Base-by-base conservation (phyloP, 2,113 vertebrate species). In the Microcebus griseorufus region DNA sequence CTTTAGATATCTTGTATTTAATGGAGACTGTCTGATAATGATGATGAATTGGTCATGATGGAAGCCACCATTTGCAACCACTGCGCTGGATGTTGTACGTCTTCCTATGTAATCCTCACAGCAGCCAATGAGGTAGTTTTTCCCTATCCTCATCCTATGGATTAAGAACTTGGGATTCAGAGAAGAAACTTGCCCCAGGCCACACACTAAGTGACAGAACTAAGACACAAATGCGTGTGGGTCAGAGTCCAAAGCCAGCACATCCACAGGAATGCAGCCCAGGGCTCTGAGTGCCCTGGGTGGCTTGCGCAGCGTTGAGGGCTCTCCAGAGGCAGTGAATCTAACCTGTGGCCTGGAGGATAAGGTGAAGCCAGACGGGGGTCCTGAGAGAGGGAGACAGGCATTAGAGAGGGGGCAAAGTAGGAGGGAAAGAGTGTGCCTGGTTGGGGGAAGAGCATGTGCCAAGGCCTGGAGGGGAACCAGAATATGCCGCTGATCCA, bases 241-340 rank as follows among this genome's bases (percentile, higher is more conserved):
- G 29, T 42, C 48, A 16, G 32, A 34, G 72, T 65, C 60, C 22
- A 22, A 60, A 27, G 64, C 64, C 84, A 45, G 10, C 18, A 34
- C 3, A 14, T 22, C 39, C 53, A 1, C 0, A 27, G 48, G 58
- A 60, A n/a, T 22, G 29, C 1, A 6, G 18, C 9, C 29, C 7
- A 53, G n/a, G 27, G 29, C 25, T 0, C 0, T 20, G 18, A 17
- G 55, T 1, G 12, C 64, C 18, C 17, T 34, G 42, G 11, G 62
- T 29, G 37, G 73, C 1, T 29, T 34, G 0, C 48, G 23, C 0
- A 25, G 25, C 0, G 17, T 34, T 2, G 1, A 10, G 18, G 34
- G 37, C 17, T 84, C 82, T 62, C 51, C 18, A 34, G 65, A 55
- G 58, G 17, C 81, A 75, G 39, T 0, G 23, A 16, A 25, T 42